A percentile compares a stretch with the other conserved stretches of the same genome.
phyloP scores from a whole-genome alignment of 2,888 invertebrate species.

The Pseudococcus viburni region DNA sequence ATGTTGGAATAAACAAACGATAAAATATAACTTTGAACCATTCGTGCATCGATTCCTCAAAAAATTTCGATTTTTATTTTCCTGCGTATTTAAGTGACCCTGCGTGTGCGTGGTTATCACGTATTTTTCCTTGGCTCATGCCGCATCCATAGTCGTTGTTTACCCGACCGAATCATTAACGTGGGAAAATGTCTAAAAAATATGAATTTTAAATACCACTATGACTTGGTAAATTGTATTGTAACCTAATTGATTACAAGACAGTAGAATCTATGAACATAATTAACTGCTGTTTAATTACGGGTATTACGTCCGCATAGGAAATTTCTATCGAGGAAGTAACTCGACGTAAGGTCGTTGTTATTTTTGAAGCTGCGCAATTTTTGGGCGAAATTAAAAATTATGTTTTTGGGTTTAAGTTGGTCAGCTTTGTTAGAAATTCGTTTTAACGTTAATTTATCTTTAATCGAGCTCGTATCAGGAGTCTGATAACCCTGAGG shows the following conservation, averaged over 20 bases:
- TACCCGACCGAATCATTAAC: background rate
- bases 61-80: background rate
- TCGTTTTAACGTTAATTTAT: too few species aligned
- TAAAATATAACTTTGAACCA: too few species aligned
- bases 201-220: constrained; percentile 46
- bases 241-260: constrained; percentile 35
- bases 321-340: constrained; percentile 22
- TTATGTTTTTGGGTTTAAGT: too few species aligned
- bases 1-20: too few species aligned
- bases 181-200: background rate
- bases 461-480: too few species aligned
- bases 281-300: constrained; percentile 30
- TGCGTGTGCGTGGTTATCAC: background rate
- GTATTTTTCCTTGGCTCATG: constrained; percentile 14
- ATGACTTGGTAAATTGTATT: constrained; percentile 24
- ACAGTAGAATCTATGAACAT: background rate
- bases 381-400: background rate
- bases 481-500: background rate
- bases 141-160: background rate
- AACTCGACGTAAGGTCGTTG: background rate
- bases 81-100: background rate
- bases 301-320: background rate
- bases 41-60: too few species aligned
- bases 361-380: background rate
- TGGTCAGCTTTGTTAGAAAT: too few species aligned